These are phyloP conservation scores for Carduelis carduelis DNA, from an alignment of 2,797 vertebrate genomes.

Conservation along the genomic window DNA sequence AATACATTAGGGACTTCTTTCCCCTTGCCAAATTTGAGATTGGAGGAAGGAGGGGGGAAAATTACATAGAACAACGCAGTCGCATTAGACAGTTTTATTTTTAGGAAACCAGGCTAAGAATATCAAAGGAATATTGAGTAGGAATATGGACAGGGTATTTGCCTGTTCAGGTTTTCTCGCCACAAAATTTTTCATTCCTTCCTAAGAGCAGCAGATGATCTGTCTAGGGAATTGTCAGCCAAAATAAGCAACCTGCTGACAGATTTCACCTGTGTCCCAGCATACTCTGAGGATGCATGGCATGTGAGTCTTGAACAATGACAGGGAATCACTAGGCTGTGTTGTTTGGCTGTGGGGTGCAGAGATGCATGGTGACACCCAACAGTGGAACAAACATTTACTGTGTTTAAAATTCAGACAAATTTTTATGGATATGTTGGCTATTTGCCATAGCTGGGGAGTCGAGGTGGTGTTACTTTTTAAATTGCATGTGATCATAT, in stretches of 20 bases:
- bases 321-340: not conserved
- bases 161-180: not conserved
- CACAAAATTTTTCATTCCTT: not conserved
- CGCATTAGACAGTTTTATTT: not conserved
- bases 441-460: not conserved
- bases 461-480: not conserved
- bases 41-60: not conserved
- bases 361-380: not conserved
- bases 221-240: not conserved
- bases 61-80: not conserved
- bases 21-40: not conserved
- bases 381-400: not conserved
- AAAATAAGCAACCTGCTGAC: not conserved
- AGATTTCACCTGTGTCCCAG: not conserved
- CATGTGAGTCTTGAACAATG: not conserved
- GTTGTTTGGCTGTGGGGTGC: not conserved
- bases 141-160: not conserved
- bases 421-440: not conserved
- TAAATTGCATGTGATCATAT: not conserved
- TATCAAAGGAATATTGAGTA: constrained; percentile 1
- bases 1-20: not conserved
- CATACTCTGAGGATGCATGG: not conserved
- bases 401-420: not conserved
- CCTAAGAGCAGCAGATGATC: not conserved
- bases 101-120: constrained; percentile 47